A percentile compares a stretch with the other conserved stretches of the same genome.
Evolutionary conservation across 2,797 vertebrate species (phyloP).

Genomic region (Cyclura pinguis): DNA sequence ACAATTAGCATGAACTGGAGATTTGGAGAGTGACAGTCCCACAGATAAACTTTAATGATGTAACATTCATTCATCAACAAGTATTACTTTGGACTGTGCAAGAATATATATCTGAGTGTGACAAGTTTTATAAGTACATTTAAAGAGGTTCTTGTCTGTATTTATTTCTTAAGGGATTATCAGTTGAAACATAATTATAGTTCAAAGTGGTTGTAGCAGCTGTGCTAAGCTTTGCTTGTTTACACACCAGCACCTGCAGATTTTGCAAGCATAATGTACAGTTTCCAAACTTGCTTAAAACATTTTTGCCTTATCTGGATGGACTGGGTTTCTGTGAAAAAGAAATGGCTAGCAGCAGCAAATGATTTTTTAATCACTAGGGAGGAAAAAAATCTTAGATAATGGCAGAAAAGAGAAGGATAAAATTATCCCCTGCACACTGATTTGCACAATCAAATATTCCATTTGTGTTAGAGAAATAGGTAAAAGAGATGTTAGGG

Average conservation of each 20-base stretch:
- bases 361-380: background rate
- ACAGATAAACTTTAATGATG: background rate
- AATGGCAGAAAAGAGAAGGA: background rate
- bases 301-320: conserved; percentile 28
- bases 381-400: background rate
- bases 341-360: conserved; percentile 18
- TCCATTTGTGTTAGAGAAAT: background rate
- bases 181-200: conserved; percentile 20
- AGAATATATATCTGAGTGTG: background rate
- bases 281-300: conserved; percentile 9
- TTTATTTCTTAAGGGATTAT: conserved; percentile 48
- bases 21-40: no score
- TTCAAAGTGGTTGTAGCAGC: background rate
- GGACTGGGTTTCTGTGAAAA: conserved; percentile 6
- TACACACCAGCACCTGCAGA: background rate
- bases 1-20: no score
- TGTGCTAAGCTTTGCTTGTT: background rate
- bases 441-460: background rate
- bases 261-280: conserved; percentile 26
- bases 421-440: background rate
- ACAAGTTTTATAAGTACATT: conserved; percentile 40
- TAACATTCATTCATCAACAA: background rate
- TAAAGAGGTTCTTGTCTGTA: conserved; percentile 41
- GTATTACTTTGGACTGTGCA: background rate
- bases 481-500: background rate